Evolutionary conservation across 1,140 invertebrate genomes (phyloP), one percentile per base, ranked within the genome.

Genomic region (Zaprionus lachaisei): DNA sequence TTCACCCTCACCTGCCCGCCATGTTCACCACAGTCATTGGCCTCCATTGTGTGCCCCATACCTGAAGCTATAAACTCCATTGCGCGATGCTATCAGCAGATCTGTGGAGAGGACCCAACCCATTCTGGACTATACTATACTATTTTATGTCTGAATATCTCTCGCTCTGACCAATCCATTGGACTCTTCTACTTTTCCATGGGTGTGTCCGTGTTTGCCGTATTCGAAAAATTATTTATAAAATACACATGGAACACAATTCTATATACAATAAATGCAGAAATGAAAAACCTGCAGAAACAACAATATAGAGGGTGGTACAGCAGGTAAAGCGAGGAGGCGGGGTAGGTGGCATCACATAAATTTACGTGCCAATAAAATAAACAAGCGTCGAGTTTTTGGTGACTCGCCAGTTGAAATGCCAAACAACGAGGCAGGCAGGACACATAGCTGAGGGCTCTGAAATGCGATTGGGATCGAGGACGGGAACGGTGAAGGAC

Each of bases 311-410:
- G 34, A 38, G 51, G 20, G 41, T 28, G 20, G 7, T 34, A 22
- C 9, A 11, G 41, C 1, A 26, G 44, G 57, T 38, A 15, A 15
- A 4, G 34, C 24, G 56, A 12, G n/a, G 26, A 20, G 56, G 22
- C 11, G 41, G 17, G 37, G 41, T 0, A 31, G 34, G 54, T 26
- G 66, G 66, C 55, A 81, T 75, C 78, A 87, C 79, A 89, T 90
- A 90, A 81, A 89, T 89, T 90, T 89, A 90, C 84, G 85, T 90
- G 85, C 84, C 84, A 89, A 89, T 89, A 89, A 89, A 84, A 89
- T 87, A 87, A 87, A 87, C 84, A 87, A 87, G 83, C 84, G 71
- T 67, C 61, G 83, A 89, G 81, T 84, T 84, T 80, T 86, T 89
- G 77, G 84, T 83, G 80, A 87, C 74, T 86, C 70, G 77, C 77